phyloP scores from a whole-genome alignment of 1,140 invertebrate genomes.

The Musca vetustissima region DNA sequence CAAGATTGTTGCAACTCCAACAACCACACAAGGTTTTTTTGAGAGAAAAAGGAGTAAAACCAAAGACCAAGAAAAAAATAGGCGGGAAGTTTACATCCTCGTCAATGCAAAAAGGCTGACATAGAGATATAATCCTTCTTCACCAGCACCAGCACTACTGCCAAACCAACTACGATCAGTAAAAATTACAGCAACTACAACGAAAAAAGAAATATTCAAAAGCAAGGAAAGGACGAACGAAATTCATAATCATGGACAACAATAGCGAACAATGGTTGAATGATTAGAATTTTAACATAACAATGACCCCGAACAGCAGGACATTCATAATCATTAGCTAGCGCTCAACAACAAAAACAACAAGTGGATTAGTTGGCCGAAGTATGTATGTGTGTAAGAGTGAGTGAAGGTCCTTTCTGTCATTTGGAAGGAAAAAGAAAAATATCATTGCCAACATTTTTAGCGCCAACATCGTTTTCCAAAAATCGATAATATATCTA shows the following conservation, averaged over 20 bases:
- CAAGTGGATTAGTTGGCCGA: too few species aligned
- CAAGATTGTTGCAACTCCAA: too few species aligned
- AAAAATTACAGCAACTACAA: neutral
- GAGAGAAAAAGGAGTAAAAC: too few species aligned
- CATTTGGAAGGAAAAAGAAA: too few species aligned
- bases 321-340: neutral
- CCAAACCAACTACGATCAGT: neutral
- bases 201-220: neutral
- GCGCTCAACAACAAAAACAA: too few species aligned
- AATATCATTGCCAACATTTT: conserved; percentile 12
- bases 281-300: neutral
- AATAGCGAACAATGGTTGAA: conserved; percentile 5
- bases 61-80: neutral
- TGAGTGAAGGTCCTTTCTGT: too few species aligned
- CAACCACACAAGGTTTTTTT: too few species aligned
- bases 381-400: too few species aligned
- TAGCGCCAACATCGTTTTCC: conserved; percentile 7
- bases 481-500: neutral
- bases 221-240: neutral
- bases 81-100: conserved; percentile 16
- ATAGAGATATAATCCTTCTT: conserved; percentile 7
- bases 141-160: too few species aligned
- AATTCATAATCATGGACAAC: conserved; percentile 14
- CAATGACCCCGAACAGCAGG: conserved; percentile 15
- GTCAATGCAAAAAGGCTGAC: too few species aligned